Conservation (phyloP, 2,113 vertebrate genomes). For the Sterna hirundo region DNA sequence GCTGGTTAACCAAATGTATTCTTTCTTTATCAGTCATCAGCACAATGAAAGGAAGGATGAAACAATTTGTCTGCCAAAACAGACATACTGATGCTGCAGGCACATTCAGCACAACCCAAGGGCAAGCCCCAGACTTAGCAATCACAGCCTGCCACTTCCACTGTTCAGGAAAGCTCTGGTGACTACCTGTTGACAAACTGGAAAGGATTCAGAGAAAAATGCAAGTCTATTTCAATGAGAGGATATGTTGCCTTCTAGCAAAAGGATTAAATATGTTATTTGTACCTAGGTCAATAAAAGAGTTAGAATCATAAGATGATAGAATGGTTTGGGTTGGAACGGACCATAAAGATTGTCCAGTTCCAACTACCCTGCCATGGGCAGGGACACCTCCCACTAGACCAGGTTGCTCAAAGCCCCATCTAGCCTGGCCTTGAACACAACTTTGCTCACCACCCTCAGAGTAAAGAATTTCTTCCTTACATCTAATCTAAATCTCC, state of each 20-base stretch:
- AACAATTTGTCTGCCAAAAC: background rate
- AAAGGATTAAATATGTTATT: background rate
- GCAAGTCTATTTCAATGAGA: background rate
- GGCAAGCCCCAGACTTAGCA: background rate
- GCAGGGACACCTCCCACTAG: background rate
- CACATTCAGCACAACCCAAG: background rate
- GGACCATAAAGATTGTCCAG: background rate
- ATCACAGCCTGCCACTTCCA: background rate
- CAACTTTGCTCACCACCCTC: background rate
- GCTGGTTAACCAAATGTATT: slow-evolving; percentile 8
- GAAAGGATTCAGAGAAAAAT: background rate
- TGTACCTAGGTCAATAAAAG: background rate
- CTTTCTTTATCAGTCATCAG: slow-evolving; percentile 10
- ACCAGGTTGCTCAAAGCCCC: background rate
- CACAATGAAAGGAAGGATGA: slow-evolving; percentile 16
- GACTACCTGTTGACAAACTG: background rate
- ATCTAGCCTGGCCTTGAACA: background rate
- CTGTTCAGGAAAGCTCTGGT: background rate
- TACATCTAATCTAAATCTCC: background rate
- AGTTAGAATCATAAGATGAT: background rate
- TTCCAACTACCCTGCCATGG: background rate
- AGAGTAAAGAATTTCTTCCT: background rate
- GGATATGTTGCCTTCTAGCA: background rate
- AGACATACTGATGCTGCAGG: background rate
- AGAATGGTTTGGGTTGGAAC: background rate